These are phyloP conservation scores for Lasioglossum baleicum DNA, from an alignment of 1,140 invertebrate species.

Conservation along the genomic window DNA sequence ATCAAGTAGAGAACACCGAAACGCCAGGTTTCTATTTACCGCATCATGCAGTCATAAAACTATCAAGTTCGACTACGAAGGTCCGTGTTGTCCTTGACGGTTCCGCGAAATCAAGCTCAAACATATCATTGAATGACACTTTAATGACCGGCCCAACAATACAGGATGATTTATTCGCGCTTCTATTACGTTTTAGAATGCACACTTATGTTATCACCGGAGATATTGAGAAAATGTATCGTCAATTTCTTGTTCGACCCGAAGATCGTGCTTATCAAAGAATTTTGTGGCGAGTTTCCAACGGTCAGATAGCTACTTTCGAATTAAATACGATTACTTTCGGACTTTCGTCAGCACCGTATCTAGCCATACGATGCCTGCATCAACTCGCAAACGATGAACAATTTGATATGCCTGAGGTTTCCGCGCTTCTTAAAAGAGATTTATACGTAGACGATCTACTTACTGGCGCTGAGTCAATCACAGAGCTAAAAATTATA, in stretches of 20 bases:
- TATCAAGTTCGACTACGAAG: background rate
- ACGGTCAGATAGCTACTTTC: too few relatives aligned
- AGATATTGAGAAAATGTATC: background rate
- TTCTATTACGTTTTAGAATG: background rate
- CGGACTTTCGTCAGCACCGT: background rate
- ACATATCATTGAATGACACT: background rate
- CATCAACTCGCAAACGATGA: background rate
- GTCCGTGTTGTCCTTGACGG: background rate
- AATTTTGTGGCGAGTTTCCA: background rate
- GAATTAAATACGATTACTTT: too few relatives aligned
- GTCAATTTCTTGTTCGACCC: background rate
- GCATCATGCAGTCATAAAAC: background rate
- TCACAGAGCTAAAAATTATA: background rate
- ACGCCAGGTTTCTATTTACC: background rate
- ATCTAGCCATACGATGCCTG: background rate
- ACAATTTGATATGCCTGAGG: rapidly evolving
- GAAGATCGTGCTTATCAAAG: background rate
- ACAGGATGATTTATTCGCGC: background rate
- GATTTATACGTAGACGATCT: slow-evolving; percentile 2
- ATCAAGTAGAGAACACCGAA: background rate
- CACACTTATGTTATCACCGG: background rate
- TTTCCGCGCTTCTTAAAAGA: too few relatives aligned
- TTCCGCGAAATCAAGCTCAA: background rate
- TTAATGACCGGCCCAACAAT: background rate
- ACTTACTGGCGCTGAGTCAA: background rate